Evolutionary conservation across 2,113 vertebrate species (phyloP), one percentile per base, ranked within the genome.

Genomic region (Hippocampus mohnikei): DNA sequence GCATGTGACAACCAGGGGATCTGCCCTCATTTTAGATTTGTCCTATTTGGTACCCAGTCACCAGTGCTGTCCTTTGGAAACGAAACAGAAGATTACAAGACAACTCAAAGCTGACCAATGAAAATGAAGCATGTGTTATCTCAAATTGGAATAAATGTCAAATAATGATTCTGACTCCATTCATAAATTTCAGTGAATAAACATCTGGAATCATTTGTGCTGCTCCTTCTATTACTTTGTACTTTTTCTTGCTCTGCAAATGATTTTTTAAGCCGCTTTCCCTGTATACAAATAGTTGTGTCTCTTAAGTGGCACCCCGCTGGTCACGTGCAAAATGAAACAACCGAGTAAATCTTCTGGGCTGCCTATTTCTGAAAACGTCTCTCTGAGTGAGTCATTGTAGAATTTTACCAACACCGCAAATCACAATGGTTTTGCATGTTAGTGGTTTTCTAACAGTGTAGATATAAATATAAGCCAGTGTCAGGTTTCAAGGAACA

Each of bases 11-110:
- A 82, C 87, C 76, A 74, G 23, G 87, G 87, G 87, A 88, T 84
- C 82, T 90, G 87, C 59, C 88, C 88, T 90, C 77, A 81, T 46
- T 88, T 88, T 48, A 13, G 33, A 46, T 65, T 74, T 82, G 87
- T 58, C 81, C 88, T 83, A 85, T 81, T 90, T 90, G 78, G 67
- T 78, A 23, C 40, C 42, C 58, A 63, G 50, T 40, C 50, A 66
- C 66, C 58, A 60, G 73, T 82, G 75, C 78, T 83, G 81, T 83
- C 75, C 69, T 44, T 81, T 56, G 69, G 63, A 21, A 33, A 15
- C 12, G 55, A 76, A 33, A 53, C 63, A 76, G 73, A 64, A 68
- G 64, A 70, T 50, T 69, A 80, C 74, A 69, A 62, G 68, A 6
- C 33, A 75, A 65, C 46, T 52, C 12, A 72, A 77, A 67, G 29